phyloP scores from a whole-genome alignment of 2,113 vertebrate species.

The Sterrhoptilus dennistouni region DNA sequence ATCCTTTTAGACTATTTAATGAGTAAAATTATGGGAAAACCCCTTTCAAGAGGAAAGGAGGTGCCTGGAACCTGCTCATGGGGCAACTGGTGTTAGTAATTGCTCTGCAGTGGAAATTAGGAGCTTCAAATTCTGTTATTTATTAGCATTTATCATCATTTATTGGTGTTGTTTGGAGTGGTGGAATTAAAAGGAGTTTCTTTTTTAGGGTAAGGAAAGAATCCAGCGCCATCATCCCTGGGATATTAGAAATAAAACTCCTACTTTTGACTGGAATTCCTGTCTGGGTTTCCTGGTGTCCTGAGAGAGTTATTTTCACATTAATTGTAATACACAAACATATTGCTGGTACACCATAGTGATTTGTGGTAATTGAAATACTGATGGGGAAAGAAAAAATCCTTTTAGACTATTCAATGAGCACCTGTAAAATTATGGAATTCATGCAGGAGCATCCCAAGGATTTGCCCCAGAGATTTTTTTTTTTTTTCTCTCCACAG shows the following conservation, averaged over 20 bases:
- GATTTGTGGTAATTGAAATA: constrained; percentile 48
- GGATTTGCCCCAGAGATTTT: not conserved
- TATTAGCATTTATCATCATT: not conserved
- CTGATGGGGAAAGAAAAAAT: not conserved
- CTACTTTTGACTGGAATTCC: not conserved
- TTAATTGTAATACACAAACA: constrained; percentile 7
- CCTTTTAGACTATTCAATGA: not conserved
- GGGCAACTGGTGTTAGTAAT: not conserved
- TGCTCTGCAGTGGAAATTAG: not conserved
- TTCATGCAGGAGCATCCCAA: not conserved
- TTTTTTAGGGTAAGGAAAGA: too few species aligned
- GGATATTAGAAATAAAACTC: too few species aligned
- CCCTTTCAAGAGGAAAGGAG: not conserved
- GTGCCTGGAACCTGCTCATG: not conserved
- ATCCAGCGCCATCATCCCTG: too few species aligned
- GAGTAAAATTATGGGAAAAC: too few species aligned
- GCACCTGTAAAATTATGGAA: constrained; percentile 1
- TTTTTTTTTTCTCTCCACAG: not conserved
- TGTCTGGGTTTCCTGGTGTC: not conserved
- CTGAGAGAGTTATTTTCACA: constrained; percentile 19
- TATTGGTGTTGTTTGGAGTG: not conserved
- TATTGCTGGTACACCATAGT: not conserved
- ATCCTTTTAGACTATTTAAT: too few species aligned
- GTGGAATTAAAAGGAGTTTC: not conserved
- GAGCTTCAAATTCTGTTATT: not conserved